phyloP scores from a whole-genome alignment of 2,113 vertebrate genomes.

The Catharus fuscescens region DNA sequence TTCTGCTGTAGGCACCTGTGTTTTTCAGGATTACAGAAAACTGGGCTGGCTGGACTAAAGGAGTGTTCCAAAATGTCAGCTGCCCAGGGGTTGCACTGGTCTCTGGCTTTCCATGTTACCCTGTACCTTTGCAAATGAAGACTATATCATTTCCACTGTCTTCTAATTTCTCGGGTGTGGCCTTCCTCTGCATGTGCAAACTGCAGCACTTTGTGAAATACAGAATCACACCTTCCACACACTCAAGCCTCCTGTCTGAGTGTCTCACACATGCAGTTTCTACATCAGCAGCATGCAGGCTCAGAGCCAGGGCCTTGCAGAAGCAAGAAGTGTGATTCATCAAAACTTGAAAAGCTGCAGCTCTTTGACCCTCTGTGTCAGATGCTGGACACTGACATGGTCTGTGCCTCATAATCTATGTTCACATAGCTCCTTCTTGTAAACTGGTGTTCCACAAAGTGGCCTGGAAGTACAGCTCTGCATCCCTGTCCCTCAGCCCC shows the following conservation, averaged over 20 bases:
- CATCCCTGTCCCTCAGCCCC: background rate
- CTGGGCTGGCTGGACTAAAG: background rate
- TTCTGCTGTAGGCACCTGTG: background rate
- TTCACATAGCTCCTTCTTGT: background rate
- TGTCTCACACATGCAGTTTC: background rate
- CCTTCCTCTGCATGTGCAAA: background rate
- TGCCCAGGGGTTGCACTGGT: background rate
- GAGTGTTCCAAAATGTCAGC: background rate
- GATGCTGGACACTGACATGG: background rate
- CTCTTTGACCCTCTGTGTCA: background rate
- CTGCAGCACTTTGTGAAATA: background rate
- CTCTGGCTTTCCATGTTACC: background rate
- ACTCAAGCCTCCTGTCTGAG: background rate
- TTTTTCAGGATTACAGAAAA: background rate
- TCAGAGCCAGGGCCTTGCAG: background rate
- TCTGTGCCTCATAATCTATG: background rate
- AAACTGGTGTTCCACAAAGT: background rate
- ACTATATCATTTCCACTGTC: background rate
- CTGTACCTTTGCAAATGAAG: background rate
- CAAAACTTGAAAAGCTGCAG: background rate
- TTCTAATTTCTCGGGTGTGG: background rate
- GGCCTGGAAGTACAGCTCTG: background rate
- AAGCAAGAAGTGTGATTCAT: no score
- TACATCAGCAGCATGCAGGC: background rate
- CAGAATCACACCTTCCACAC: background rate